Conservation (phyloP, 2,113 vertebrate species). For the Cyanistes caeruleus region DNA sequence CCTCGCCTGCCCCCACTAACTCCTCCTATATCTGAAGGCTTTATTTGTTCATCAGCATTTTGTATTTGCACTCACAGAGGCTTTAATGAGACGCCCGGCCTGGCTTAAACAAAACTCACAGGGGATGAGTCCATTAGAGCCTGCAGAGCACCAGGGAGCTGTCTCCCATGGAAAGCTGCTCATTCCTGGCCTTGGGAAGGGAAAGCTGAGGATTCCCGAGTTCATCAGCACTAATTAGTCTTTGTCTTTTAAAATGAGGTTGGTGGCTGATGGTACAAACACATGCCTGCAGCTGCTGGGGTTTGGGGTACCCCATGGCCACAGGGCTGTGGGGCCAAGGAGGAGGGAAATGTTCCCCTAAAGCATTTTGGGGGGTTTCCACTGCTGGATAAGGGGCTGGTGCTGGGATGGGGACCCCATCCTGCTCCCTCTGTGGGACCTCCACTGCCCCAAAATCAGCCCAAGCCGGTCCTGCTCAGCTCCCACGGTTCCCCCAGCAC, state of each 20-base stretch:
- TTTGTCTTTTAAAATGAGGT: neutral
- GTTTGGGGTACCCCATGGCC: neutral
- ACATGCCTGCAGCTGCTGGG: rapidly evolving
- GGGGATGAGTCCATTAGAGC: neutral
- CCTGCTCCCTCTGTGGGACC: rapidly evolving
- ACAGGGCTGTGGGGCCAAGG: neutral
- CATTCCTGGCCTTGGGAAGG: neutral
- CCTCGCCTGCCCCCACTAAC: rapidly evolving
- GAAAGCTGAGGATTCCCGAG: neutral
- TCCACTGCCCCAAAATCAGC: rapidly evolving
- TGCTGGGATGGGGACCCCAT: rapidly evolving
- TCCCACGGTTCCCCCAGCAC: rapidly evolving
- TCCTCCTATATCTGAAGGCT: neutral
- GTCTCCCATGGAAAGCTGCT: neutral
- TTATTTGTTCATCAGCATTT: neutral
- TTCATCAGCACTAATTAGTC: neutral
- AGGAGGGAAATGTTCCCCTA: rapidly evolving
- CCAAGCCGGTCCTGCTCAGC: rapidly evolving
- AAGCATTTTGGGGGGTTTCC: rapidly evolving
- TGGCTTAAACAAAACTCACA: rapidly evolving
- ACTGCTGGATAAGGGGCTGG: rapidly evolving
- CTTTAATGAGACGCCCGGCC: neutral
- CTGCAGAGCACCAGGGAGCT: rapidly evolving
- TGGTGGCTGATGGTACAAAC: rapidly evolving
- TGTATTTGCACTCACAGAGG: neutral